Evolutionary conservation across 2,888 invertebrate genomes (phyloP).

Genomic region (Gastrophysa polygoni): DNA sequence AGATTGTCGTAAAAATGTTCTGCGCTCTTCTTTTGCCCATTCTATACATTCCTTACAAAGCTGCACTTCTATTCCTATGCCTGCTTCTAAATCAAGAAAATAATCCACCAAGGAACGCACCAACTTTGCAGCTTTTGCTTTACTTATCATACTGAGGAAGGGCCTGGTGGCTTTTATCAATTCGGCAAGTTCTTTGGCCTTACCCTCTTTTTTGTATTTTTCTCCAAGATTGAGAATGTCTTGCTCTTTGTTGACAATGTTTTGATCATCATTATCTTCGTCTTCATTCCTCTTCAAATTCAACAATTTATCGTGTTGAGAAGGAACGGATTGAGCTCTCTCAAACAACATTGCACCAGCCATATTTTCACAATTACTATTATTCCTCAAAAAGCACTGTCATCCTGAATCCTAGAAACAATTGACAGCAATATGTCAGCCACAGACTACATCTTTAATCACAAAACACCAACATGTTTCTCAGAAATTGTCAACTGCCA

Average conservation of each 20-base stretch:
- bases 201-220: slow-evolving; percentile 90
- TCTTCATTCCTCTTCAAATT: slow-evolving; percentile 79
- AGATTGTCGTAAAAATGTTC: slow-evolving; percentile 96
- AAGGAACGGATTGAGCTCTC: slow-evolving; percentile 78
- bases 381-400: slow-evolving; percentile 56
- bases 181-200: slow-evolving; percentile 89
- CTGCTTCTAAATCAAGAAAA: slow-evolving; percentile 96
- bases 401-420: slow-evolving; percentile 47
- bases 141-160: slow-evolving; percentile 93
- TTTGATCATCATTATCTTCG: slow-evolving; percentile 86
- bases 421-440: too few species aligned
- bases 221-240: slow-evolving; percentile 92
- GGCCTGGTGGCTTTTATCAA: slow-evolving; percentile 95
- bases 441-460: too few species aligned
- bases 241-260: slow-evolving; percentile 90
- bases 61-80: slow-evolving; percentile 92
- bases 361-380: slow-evolving; percentile 64
- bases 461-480: too few species aligned
- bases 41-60: slow-evolving; percentile 97
- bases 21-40: slow-evolving; percentile 98
- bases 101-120: slow-evolving; percentile 96
- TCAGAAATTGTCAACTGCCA: too few species aligned
- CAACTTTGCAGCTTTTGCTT: slow-evolving; percentile 98
- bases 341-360: slow-evolving; percentile 91
- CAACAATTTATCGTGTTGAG: slow-evolving; percentile 77